These are phyloP conservation scores for Cyclina sinensis DNA, from an alignment of 1,140 invertebrate genomes.

Conservation along the genomic window DNA sequence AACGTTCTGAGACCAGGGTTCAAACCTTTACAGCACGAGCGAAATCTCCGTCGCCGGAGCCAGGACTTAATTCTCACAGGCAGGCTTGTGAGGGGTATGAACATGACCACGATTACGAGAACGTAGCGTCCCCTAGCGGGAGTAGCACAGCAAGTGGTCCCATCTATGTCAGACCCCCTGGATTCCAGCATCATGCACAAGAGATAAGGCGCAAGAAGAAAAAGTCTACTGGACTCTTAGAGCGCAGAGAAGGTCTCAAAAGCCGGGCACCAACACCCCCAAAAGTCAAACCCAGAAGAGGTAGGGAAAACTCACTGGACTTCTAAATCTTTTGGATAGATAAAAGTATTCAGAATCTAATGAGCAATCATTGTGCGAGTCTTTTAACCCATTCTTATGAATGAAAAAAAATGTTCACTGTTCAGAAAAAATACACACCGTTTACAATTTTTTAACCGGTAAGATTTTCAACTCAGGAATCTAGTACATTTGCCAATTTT, in stretches of 20 bases:
- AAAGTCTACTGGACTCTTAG: constrained; percentile 75
- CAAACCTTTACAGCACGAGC: constrained; percentile 11
- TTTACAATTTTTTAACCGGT: too few species aligned
- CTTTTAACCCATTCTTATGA: too few species aligned
- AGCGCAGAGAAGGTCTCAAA: constrained; percentile 77
- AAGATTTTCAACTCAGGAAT: constrained; percentile 14
- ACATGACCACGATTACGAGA: constrained; percentile 85
- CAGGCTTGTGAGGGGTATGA: constrained; percentile 76
- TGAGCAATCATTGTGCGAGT: too few species aligned
- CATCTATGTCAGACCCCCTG: constrained; percentile 86
- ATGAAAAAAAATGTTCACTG: too few species aligned
- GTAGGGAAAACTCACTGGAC: constrained; percentile 73
- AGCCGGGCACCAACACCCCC: constrained; percentile 82
- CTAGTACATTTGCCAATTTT: background rate
- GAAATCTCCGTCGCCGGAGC: constrained; percentile 63
- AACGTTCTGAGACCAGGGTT: constrained; percentile 50
- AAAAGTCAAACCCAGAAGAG: constrained; percentile 82
- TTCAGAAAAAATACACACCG: too few species aligned
- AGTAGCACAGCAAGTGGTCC: constrained; percentile 87
- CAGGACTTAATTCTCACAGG: constrained; percentile 27
- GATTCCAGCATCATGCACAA: constrained; percentile 86
- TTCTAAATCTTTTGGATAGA: too few species aligned
- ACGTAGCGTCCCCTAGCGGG: constrained; percentile 81
- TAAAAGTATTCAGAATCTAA: too few species aligned
- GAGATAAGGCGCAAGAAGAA: constrained; percentile 82